phyloP scores from a whole-genome alignment of 2,113 vertebrate species.

The Crocuta crocuta region DNA sequence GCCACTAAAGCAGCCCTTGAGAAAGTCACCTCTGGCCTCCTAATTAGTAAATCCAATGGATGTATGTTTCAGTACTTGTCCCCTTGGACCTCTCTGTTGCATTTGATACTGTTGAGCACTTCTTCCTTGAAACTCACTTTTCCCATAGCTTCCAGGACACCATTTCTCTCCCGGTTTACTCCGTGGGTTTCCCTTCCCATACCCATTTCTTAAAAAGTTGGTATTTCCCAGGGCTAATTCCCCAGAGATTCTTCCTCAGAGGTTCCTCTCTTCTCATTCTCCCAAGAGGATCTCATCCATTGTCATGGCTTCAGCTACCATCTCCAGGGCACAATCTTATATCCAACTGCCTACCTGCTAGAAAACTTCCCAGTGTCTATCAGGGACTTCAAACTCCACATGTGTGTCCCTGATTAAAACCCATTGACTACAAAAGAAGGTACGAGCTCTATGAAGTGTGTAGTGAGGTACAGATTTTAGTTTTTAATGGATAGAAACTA shows the following conservation, averaged over 20 bases:
- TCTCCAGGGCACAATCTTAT: background rate
- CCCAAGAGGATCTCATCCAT: background rate
- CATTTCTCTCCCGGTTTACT: background rate
- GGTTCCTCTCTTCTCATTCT: slow-evolving; percentile 19
- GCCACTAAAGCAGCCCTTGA: background rate
- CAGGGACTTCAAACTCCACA: slow-evolving; percentile 24
- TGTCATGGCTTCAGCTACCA: slow-evolving; percentile 11
- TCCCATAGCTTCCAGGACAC: background rate
- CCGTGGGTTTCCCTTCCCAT: background rate
- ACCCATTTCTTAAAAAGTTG: background rate
- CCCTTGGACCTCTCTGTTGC: background rate
- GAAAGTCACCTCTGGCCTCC: background rate
- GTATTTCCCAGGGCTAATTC: background rate
- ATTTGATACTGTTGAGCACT: background rate
- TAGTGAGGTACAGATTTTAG: background rate
- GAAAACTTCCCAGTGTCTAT: background rate
- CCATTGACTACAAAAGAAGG: slow-evolving; percentile 5
- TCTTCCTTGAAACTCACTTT: slow-evolving; percentile 9
- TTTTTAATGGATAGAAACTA: slow-evolving; percentile 24
- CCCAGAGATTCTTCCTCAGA: background rate
- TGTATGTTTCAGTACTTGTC: background rate
- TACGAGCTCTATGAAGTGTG: background rate
- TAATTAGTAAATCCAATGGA: slow-evolving; percentile 14
- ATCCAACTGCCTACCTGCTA: background rate
- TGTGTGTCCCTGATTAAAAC: background rate